phyloP scores from a whole-genome alignment of 2,113 vertebrate genomes.

The Epinephelus lanceolatus region DNA sequence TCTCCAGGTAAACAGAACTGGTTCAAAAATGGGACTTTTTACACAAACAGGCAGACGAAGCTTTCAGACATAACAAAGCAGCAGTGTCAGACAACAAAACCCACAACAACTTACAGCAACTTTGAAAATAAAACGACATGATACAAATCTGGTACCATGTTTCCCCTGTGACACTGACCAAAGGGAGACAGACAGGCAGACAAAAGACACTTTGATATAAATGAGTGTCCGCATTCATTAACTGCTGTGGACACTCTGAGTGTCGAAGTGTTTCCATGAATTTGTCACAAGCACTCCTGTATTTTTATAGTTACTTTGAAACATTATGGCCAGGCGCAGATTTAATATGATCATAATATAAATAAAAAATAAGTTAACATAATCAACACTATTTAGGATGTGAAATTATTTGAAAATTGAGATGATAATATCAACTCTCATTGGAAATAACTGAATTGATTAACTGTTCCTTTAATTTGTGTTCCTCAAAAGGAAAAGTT shows the following conservation, averaged over 20 bases:
- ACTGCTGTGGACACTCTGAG: neutral
- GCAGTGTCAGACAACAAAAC: neutral
- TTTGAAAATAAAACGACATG: constrained; percentile 20
- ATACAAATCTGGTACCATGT: neutral
- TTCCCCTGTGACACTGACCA: neutral
- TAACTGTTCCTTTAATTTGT: neutral
- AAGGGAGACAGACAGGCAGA: neutral
- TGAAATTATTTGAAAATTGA: neutral
- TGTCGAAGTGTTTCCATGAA: neutral
- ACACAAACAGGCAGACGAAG: neutral
- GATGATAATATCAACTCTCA: neutral
- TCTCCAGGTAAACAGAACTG: constrained; percentile 23
- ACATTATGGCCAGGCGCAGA: neutral
- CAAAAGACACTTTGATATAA: neutral
- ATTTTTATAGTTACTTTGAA: neutral
- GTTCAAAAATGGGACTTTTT: constrained; percentile 7
- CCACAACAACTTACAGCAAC: constrained; percentile 2
- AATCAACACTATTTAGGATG: neutral
- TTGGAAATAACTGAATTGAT: neutral
- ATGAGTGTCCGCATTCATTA: neutral
- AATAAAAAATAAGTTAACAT: constrained; percentile 20
- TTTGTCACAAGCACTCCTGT: neutral
- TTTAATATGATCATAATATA: neutral
- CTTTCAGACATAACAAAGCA: constrained; percentile 3
- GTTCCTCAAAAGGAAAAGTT: neutral